phyloP scores from a whole-genome alignment of 2,113 vertebrate species.

The Recurvirostra avosetta region DNA sequence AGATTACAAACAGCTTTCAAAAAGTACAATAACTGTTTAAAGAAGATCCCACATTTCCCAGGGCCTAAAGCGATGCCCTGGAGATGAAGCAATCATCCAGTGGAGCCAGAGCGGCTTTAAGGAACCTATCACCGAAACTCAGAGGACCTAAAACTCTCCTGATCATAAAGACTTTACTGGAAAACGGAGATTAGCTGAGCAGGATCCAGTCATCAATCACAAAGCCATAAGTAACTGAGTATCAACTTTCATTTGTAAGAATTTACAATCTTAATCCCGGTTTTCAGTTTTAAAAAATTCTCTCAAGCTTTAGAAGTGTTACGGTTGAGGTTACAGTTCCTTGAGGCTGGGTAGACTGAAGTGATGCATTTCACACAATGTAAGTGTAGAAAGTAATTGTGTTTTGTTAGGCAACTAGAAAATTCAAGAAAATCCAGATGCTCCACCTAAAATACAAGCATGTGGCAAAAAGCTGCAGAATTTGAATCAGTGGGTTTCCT shows the following conservation, averaged over 20 bases:
- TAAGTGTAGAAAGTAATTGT: background rate
- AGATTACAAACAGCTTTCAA: background rate
- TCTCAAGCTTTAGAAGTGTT: background rate
- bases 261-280: slow-evolving; percentile 2
- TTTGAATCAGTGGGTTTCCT: background rate
- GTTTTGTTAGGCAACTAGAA: background rate
- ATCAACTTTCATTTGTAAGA: background rate
- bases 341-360: background rate
- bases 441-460: background rate
- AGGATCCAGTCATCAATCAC: background rate
- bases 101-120: background rate
- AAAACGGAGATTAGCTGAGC: slow-evolving; percentile 5
- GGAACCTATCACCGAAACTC: background rate
- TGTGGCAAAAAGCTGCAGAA: background rate
- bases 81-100: background rate
- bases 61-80: background rate
- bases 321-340: background rate
- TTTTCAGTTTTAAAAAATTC: background rate
- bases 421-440: background rate
- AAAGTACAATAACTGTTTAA: background rate
- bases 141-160: background rate
- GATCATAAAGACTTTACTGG: background rate
- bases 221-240: background rate
- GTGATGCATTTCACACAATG: background rate
- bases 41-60: background rate